Evolutionary conservation across 2,113 vertebrate species (phyloP), one percentile per base, ranked within the genome.

Genomic region (Grantiella picta): DNA sequence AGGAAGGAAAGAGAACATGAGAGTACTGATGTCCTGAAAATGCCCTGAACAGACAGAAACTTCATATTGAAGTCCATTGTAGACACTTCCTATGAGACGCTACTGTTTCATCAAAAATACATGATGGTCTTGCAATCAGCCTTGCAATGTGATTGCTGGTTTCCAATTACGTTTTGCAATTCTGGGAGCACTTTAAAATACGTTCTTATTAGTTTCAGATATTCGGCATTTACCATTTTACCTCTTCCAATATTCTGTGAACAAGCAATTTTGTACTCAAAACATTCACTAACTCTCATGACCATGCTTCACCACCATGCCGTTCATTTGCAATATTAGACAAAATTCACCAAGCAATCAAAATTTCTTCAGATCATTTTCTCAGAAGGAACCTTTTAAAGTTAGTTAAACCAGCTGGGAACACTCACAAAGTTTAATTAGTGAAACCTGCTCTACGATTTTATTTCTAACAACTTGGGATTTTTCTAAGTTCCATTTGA

Each of bases 1-100:
- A 94, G 82, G 79, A 90, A 86, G 75, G 59, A 93, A 96, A 90
- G 49, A 87, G 86, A 94, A 47, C 44, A 90, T 2, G 2, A 70
- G 33, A 90, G 31, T 38, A 49, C 14, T 14, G 17, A 63, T 45
- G 27, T 64, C 45, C 86, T 60, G 49, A 66, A 63, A 86, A 90
- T 0, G 1, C 15, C 44, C 36, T 31, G 42, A 66, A 59, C 61
- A 87, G 38, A 68, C 28, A 44, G 33, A 86, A 28, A 38, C 68
- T 64, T 83, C 38, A 29, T 5, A 44, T 12, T 60, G 9, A 83
- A 49, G 14, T 42, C 23, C 54, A 86, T 3, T 66, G 64, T 33
- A 86, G 53, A 50, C 3, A 1, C 44, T 81, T 90, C 79, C 90
- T 86, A 68, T 6, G 2, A 90, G 64, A 86, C 0, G 0, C 18